phyloP scores from a whole-genome alignment of 2,113 vertebrate genomes.

The Cynopterus brachyotis region DNA sequence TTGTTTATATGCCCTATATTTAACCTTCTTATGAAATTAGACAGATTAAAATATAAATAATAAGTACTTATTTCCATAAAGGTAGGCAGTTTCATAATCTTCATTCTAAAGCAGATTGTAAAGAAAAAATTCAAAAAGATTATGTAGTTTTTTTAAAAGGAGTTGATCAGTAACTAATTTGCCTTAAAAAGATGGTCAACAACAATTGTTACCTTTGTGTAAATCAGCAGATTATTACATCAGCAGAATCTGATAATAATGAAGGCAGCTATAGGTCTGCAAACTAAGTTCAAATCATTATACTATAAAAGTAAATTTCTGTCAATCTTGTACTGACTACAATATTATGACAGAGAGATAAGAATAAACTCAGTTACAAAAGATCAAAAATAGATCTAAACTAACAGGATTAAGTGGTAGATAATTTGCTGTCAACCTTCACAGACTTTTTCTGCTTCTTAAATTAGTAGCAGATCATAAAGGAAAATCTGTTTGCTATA shows the following conservation, averaged over 20 bases:
- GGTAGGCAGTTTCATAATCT: not conserved
- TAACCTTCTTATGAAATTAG: slow-evolving; percentile 31
- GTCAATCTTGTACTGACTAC: not conserved
- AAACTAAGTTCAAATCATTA: not conserved
- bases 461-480: not conserved
- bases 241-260: not conserved
- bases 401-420: not conserved
- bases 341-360: not conserved
- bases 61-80: not conserved
- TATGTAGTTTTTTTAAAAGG: not conserved
- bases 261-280: not conserved
- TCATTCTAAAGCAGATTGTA: not conserved
- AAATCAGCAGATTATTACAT: not conserved
- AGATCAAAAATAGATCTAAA: not conserved
- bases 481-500: not conserved
- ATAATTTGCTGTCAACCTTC: not conserved
- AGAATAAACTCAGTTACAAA: not conserved
- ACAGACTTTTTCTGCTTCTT: not conserved
- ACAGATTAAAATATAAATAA: slow-evolving; percentile 21
- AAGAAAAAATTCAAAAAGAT: not conserved
- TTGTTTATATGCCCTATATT: not conserved
- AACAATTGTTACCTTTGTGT: not conserved
- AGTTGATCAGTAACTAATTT: not conserved
- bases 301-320: not conserved
- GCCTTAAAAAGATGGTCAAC: not conserved